Percentiles rank a stretch among this genome's conserved stretches.
These are phyloP conservation scores for Cynopterus brachyotis DNA, from an alignment of 2,113 vertebrate genomes.

Conservation along the genomic window DNA sequence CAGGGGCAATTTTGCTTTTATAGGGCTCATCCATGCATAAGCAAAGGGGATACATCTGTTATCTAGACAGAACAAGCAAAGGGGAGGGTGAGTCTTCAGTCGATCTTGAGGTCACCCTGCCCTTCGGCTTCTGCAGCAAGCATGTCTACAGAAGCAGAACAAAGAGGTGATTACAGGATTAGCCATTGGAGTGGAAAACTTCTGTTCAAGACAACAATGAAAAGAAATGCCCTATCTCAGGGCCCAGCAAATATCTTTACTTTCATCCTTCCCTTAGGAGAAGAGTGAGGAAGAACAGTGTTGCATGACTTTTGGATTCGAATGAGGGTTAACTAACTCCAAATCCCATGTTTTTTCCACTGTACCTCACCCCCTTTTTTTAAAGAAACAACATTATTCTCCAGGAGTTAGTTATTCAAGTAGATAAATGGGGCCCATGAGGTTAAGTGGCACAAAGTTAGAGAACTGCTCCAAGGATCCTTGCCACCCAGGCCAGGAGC, in stretches of 20 bases:
- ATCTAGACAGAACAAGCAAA: too few species aligned
- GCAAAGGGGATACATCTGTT: too few species aligned
- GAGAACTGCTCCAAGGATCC: not conserved
- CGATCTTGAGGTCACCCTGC: too few species aligned
- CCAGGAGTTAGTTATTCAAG: not conserved
- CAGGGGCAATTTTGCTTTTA: too few species aligned
- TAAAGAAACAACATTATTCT: not conserved
- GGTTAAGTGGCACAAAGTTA: not conserved
- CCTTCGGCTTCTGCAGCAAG: too few species aligned
- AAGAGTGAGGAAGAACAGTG: not conserved
- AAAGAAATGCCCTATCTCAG: not conserved
- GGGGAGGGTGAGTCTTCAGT: too few species aligned
- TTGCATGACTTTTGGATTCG: not conserved
- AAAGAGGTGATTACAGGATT: too few species aligned
- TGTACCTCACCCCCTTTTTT: not conserved
- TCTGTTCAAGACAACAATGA: not conserved
- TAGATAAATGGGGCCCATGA: not conserved
- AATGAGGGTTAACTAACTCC: not conserved
- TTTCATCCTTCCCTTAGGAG: not conserved
- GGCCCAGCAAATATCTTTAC: not conserved
- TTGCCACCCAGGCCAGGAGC: not conserved
- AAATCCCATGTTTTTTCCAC: not conserved
- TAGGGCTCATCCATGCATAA: too few species aligned
- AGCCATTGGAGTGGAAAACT: too few species aligned
- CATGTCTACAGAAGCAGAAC: too few species aligned